A percentile compares a stretch with the other conserved stretches of the same genome.
Conservation (phyloP, 2,113 vertebrate species). For the Cryptomyrus ogoouensis region DNA sequence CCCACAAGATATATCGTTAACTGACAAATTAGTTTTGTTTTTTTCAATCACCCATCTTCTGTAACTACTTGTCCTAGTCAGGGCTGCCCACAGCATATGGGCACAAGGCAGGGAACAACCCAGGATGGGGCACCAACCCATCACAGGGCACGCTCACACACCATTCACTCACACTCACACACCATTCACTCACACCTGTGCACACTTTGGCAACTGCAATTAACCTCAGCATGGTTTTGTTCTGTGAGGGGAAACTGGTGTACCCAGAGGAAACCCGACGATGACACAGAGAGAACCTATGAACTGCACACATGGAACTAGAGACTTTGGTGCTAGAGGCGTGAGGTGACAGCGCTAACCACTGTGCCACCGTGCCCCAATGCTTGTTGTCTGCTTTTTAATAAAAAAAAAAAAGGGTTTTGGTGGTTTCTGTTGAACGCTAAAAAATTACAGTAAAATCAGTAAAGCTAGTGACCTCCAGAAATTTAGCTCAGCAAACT, state of each 20-base stretch:
- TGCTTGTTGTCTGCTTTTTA: background rate
- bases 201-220: background rate
- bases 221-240: background rate
- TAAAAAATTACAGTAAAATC: background rate
- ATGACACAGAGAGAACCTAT: background rate
- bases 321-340: background rate
- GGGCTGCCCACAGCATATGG: background rate
- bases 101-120: background rate
- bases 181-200: too few species aligned
- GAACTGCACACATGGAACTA: background rate
- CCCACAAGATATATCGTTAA: background rate
- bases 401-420: background rate
- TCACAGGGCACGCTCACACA: background rate
- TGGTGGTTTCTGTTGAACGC: background rate
- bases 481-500: background rate
- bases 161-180: too few species aligned
- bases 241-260: background rate
- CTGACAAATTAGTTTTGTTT: too few species aligned
- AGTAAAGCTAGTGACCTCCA: background rate
- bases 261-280: background rate
- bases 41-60: background rate
- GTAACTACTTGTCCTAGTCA: background rate
- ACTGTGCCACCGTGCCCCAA: too few species aligned
- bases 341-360: background rate
- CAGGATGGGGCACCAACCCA: background rate